These are phyloP conservation scores for Carcharodon carcharias DNA, from an alignment of 2,797 vertebrate genomes.

Conservation along the genomic window DNA sequence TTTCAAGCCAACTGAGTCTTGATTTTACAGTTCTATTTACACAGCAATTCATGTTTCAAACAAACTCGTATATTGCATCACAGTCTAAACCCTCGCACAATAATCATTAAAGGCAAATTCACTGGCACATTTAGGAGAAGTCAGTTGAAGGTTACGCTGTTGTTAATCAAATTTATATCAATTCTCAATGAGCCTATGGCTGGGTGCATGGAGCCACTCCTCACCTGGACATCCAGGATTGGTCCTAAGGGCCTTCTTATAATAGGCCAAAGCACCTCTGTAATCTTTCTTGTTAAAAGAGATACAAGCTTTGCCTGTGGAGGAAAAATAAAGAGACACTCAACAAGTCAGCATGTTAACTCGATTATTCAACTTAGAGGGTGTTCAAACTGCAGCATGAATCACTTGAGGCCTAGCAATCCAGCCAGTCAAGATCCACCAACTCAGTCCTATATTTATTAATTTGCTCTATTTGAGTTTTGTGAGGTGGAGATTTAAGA, in stretches of 20 bases:
- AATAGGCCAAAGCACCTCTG: conserved; percentile 92
- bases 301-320: conserved; percentile 92
- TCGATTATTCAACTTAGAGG: not conserved
- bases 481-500: not conserved
- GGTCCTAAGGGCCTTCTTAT: conserved; percentile 95
- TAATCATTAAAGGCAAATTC: not conserved
- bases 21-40: not conserved
- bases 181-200: too few relatives aligned
- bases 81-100: not conserved
- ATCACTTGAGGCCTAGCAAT: not conserved
- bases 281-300: conserved; percentile 99
- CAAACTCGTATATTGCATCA: not conserved
- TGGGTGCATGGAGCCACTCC: conserved; percentile 8
- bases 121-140: not conserved
- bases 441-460: not conserved
- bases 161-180: not conserved
- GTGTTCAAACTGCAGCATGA: not conserved
- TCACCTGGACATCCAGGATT: conserved; percentile 96
- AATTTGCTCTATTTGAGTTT: not conserved
- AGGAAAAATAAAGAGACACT: conserved; percentile 16
- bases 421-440: not conserved
- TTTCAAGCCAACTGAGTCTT: not conserved
- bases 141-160: not conserved
- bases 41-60: not conserved
- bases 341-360: not conserved